phyloP scores from a whole-genome alignment of 2,888 invertebrate species.

The Eledona agricola region DNA sequence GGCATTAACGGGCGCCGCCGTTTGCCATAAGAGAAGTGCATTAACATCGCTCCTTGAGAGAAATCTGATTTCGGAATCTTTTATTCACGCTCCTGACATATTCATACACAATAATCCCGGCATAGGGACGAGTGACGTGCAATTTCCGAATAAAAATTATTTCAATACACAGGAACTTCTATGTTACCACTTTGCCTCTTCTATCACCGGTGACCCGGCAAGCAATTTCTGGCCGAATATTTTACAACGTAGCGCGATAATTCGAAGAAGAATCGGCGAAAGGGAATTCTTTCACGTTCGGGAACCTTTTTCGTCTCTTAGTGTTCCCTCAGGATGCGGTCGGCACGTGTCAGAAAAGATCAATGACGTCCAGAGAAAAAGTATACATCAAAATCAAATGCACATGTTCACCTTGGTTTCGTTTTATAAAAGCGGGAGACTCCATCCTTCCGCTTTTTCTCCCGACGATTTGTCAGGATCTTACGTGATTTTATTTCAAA shows the following conservation, averaged over 20 bases:
- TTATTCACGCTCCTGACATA: constrained; percentile 26
- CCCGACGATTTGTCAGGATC: constrained; percentile 26
- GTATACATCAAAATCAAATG: constrained; percentile 38
- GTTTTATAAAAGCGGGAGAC: constrained; percentile 15
- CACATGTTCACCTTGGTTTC: constrained; percentile 38
- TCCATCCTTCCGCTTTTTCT: constrained; percentile 31
- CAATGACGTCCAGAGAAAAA: constrained; percentile 34
- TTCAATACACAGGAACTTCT: constrained; percentile 21
- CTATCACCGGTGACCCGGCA: too few species aligned
- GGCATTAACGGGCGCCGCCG: constrained; percentile 6
- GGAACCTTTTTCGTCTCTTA: constrained; percentile 19
- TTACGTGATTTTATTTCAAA: constrained; percentile 27
- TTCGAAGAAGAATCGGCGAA: constrained; percentile 16
- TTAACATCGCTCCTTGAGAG: constrained; percentile 17
- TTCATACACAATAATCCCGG: constrained; percentile 34
- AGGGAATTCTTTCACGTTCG: constrained; percentile 9
- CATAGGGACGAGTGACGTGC: constrained; percentile 35
- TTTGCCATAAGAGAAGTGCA: constrained; percentile 20
- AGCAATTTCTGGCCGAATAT: constrained; percentile 7
- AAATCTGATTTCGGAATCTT: constrained; percentile 26
- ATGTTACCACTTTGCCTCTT: constrained; percentile 18
- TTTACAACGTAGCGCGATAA: not conserved
- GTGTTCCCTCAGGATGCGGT: constrained; percentile 22
- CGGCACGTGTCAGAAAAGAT: constrained; percentile 35
- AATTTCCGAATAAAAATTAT: constrained; percentile 39